A percentile compares a stretch with the other conserved stretches of the same genome.
Conservation (phyloP, 1,140 invertebrate species). For the Papilio polytes region DNA sequence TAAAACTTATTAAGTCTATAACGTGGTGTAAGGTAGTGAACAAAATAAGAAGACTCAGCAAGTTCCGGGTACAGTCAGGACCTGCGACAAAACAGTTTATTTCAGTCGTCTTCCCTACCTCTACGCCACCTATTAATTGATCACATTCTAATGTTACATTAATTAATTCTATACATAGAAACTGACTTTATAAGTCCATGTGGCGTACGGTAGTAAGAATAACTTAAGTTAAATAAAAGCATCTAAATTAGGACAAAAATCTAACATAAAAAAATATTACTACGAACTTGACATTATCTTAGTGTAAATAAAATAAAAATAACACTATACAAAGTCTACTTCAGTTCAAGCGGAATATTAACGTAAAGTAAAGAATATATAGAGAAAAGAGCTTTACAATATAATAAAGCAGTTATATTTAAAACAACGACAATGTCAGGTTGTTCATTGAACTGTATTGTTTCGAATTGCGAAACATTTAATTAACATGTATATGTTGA, state of each 20-base stretch:
- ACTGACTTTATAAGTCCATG: conserved; percentile 28
- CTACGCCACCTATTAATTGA: conserved; percentile 65
- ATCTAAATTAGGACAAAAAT: not conserved
- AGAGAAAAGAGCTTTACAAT: not conserved
- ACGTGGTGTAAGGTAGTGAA: conserved; percentile 45
- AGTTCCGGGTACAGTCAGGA: conserved; percentile 62
- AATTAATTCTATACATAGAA: conserved; percentile 59
- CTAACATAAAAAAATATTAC: too few relatives aligned
- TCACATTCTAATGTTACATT: conserved; percentile 68
- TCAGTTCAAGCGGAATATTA: not conserved
- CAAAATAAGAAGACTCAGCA: conserved; percentile 64
- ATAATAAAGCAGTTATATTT: not conserved
- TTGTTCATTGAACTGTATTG: conserved; percentile 70
- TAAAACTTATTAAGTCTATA: conserved; percentile 44
- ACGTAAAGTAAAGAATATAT: not conserved
- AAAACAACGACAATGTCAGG: conserved; percentile 42
- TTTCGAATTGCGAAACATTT: conserved; percentile 69
- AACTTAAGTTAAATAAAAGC: conserved; percentile 35
- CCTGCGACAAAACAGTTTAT: conserved; percentile 68
- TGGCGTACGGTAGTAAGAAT: not conserved
- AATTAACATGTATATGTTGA: conserved; percentile 52
- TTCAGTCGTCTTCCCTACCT: conserved; percentile 55
- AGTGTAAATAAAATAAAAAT: too few relatives aligned
- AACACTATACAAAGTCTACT: too few relatives aligned
- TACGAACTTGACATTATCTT: too few relatives aligned